phyloP scores from a whole-genome alignment of 2,888 invertebrate genomes.

The Calameuta pallipes region DNA sequence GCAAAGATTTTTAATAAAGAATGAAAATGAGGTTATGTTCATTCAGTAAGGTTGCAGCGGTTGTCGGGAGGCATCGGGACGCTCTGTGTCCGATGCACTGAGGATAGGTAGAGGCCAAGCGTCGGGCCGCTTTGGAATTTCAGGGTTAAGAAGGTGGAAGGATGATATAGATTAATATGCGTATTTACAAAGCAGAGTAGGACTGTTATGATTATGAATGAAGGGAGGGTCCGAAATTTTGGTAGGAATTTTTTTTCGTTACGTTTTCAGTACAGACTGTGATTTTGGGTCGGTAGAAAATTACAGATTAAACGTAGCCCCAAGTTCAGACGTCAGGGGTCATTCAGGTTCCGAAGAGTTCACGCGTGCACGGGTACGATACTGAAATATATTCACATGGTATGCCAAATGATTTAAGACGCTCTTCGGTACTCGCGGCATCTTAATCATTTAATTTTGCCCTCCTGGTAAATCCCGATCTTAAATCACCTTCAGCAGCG shows the following conservation, averaged over 20 bases:
- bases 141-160: not conserved
- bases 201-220: not conserved
- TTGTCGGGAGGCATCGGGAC: not conserved
- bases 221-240: not conserved
- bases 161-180: not conserved
- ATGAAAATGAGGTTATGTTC: not conserved
- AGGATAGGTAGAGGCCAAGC: not conserved
- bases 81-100: not conserved
- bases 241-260: not conserved
- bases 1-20: not conserved
- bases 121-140: not conserved
- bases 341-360: not conserved
- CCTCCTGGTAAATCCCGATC: conserved; percentile 8
- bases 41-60: not conserved
- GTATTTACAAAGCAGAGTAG: not conserved
- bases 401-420: not conserved
- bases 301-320: not conserved
- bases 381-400: not conserved
- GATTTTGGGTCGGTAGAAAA: not conserved
- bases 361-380: not conserved
- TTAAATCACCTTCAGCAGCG: conserved; percentile 22
- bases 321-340: not conserved
- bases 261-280: not conserved
- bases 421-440: not conserved
- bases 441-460: conserved; percentile 8